Evolutionary conservation across 2,797 vertebrate genomes (phyloP), one percentile per base, ranked within the genome.

Genomic region (Xyrichtys novacula): DNA sequence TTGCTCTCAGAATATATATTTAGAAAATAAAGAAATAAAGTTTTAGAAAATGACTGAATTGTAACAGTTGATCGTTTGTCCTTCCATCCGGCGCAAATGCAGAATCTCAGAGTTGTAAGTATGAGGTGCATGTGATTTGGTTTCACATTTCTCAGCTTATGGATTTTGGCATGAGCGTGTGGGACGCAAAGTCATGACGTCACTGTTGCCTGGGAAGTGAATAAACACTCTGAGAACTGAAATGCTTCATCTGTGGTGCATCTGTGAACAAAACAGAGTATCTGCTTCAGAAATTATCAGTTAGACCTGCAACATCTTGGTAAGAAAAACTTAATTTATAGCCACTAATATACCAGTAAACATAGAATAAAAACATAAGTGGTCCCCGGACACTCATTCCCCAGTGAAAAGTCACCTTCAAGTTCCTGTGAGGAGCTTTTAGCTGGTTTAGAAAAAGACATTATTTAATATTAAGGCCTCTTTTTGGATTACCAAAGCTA

Each of bases 161-260:
- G 50, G 29, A 72, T 68, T 54, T 74, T 67, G 57, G 78, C 47
- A 43, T 79, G 66, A 70, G 57, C 57, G 39, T 63, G 66, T 70
- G 60, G 73, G 85, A 80, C 64, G 32, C 63, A 56, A 25, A 57
- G 71, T 85, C 74, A 60, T 58, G 9, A 52, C 66, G 64, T 84
- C 80, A 81, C 79, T 82, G 80, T 89, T 81, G 78, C 81, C 82
- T 88, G 74, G 43, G 59, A 85, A 77, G 70, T 80, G 60, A 91
- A 90, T 91, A 91, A 92, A 93, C 29, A 81, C 71, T 40, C 49
- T 76, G 42, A 81, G 62, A 76, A 71, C 52, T 43, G 48, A 57
- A 10, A 11, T 1, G 0, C 67, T 67, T 57, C 12, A 34, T 71
- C 19, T 77, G 58, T 70, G 78, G 53, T 69, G 11, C 43, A 29